Conservation (phyloP, 2,888 invertebrate genomes). For the Cacoxenus indagator region DNA sequence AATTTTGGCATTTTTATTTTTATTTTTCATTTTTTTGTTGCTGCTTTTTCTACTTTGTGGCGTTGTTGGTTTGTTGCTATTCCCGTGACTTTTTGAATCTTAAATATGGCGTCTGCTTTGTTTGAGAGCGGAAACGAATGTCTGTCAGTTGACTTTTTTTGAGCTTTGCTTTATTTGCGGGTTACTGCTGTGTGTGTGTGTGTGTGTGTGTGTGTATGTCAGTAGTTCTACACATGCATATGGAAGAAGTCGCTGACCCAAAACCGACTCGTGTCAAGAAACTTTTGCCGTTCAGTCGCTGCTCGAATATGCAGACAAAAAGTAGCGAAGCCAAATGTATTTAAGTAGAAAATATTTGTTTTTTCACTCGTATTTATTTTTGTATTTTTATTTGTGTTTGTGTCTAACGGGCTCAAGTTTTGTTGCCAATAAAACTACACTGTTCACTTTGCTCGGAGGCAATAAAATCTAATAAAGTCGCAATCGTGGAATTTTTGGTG, state of each 20-base stretch:
- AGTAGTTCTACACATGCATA: background rate
- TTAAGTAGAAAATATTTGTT: slow-evolving; percentile 10
- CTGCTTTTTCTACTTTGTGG: slow-evolving; percentile 25
- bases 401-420: background rate
- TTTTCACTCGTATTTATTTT: too few species aligned
- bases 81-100: slow-evolving; percentile 54
- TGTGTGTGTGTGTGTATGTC: background rate
- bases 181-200: background rate
- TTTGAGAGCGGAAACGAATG: slow-evolving; percentile 63
- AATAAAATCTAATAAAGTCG: slow-evolving; percentile 45
- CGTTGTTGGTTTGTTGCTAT: slow-evolving; percentile 25
- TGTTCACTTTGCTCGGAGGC: background rate
- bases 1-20: background rate
- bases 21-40: slow-evolving; percentile 14
- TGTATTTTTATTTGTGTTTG: background rate
- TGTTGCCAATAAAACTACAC: background rate
- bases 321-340: background rate
- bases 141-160: slow-evolving; percentile 58
- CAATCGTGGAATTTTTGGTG: slow-evolving; percentile 54
- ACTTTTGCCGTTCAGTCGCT: slow-evolving; percentile 43
- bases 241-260: slow-evolving; percentile 46
- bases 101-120: slow-evolving; percentile 65
- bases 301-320: background rate
- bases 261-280: slow-evolving; percentile 60
- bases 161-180: slow-evolving; percentile 36